Percentiles rank a stretch among this genome's conserved stretches.
Evolutionary conservation across 37 sponge, comb jelly and placozoan genomes (phyloP).

Genomic region (Cliona cf. orientalis): DNA sequence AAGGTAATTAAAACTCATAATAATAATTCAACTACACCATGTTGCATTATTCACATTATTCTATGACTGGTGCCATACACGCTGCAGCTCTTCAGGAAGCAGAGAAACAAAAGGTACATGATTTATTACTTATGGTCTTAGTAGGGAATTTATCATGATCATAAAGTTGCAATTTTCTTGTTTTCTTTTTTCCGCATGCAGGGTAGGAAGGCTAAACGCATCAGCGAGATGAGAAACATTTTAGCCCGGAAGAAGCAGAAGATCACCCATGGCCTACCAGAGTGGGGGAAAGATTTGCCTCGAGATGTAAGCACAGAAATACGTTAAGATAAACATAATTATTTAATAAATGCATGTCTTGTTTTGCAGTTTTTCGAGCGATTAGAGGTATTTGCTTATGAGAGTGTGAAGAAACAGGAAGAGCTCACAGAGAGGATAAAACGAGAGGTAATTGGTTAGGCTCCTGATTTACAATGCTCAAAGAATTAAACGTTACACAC

Average conservation of each 20-base stretch:
- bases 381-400: constrained; percentile 76
- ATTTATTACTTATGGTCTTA: too few relatives aligned
- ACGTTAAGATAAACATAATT: background rate
- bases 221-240: background rate
- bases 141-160: too few relatives aligned
- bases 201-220: constrained; percentile 1
- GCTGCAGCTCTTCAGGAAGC: constrained; percentile 48
- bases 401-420: constrained; percentile 67
- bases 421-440: constrained; percentile 66
- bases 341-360: background rate
- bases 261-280: constrained; percentile 34
- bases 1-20: too few relatives aligned
- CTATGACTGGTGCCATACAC: too few relatives aligned
- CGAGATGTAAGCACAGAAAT: constrained; percentile 47
- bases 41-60: too few relatives aligned
- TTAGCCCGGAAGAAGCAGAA: constrained; percentile 33
- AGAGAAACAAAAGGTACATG: constrained; percentile 29
- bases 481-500: too few relatives aligned
- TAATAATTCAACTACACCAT: background rate
- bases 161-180: too few relatives aligned
- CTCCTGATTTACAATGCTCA: too few relatives aligned
- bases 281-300: constrained; percentile 74
- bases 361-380: constrained; percentile 76
- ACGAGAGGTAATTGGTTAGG: constrained; percentile 55
- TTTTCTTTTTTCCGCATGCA: too few relatives aligned